Conservation (phyloP, 2,888 invertebrate genomes). For the Pseudococcus jackbeardsleyi region DNA sequence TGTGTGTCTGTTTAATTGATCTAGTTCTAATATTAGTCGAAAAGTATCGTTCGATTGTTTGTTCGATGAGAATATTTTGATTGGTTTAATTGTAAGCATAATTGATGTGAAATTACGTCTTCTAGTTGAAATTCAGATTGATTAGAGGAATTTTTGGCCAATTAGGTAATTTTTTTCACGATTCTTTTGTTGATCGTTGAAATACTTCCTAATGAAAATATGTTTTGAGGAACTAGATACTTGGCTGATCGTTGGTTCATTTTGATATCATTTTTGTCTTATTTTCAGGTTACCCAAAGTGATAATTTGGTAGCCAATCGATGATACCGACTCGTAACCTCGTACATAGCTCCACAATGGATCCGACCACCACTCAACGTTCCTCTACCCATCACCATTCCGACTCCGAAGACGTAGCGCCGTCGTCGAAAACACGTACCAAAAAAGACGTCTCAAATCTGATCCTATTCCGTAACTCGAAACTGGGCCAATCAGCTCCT, state of each 20-base stretch:
- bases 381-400: constrained; percentile 40
- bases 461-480: constrained; percentile 87
- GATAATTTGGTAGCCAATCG: not conserved
- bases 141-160: not conserved
- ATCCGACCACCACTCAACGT: not conserved
- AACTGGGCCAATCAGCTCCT: constrained; percentile 94
- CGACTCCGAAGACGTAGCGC: constrained; percentile 56
- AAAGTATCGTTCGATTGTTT: not conserved
- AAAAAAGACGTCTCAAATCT: constrained; percentile 78
- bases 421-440: constrained; percentile 7
- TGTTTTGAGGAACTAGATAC: too few relatives aligned
- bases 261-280: not conserved
- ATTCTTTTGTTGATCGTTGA: not conserved
- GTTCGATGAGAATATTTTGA: not conserved
- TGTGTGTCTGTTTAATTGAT: not conserved
- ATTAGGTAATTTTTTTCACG: not conserved
- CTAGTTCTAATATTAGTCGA: not conserved
- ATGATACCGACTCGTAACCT: not conserved
- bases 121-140: not conserved
- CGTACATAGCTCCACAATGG: not conserved
- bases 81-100: not conserved
- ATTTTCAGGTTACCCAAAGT: not conserved
- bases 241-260: not conserved
- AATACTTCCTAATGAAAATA: not conserved
- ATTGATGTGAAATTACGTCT: not conserved